Base-by-base conservation (phyloP, 2,888 invertebrate genomes). In the Drosophila incognita region DNA sequence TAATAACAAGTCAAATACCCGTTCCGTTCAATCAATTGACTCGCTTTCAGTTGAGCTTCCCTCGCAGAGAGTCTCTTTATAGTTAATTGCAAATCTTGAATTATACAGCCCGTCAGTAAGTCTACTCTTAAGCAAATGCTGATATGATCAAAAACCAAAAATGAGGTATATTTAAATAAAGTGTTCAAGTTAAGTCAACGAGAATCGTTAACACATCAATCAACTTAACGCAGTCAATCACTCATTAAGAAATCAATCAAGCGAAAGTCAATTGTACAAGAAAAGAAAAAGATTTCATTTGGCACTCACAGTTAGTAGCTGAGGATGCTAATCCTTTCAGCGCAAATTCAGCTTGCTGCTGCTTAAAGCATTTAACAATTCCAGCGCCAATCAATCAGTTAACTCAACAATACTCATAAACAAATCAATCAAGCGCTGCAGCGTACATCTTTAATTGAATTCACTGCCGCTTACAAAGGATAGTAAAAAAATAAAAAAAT, bases 381-480 rank as follows among this genome's bases (percentile, higher is more conserved):
- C 18, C 18, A 21, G 13, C 7, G 40, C n/a, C 48, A 57, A 63
- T 79, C 79, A 68, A 69, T 74, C 69, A 68, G 62, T 59, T 35
- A 66, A 62, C 38, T 51, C 59, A 64, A 66, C 42, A 56, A 18
- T 53, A 49, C 69, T 74, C 63, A 79, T 76, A 79, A 70, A 67
- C 67, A 59, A 67, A 78, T 80, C 78, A 76, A 78, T 80, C 78
- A 71, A 80, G 61, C 54, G 56, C 24, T 75, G 76, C 63, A 53
- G 48, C n/a, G 48, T 49, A 51, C 56, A 60, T 65, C 62, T 76
- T 54, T 76, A 78, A 78, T 76, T 76, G 71, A 76, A 66, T 61
- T 68, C 15, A 51, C 46, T 15, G 35, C 27, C 29, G 31, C 13
- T 42, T 29, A 54, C 18, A 29, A 10, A 24, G 24, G 21, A 36